Base-by-base conservation (phyloP, 2,888 invertebrate genomes). In the Dasypolia templi region DNA sequence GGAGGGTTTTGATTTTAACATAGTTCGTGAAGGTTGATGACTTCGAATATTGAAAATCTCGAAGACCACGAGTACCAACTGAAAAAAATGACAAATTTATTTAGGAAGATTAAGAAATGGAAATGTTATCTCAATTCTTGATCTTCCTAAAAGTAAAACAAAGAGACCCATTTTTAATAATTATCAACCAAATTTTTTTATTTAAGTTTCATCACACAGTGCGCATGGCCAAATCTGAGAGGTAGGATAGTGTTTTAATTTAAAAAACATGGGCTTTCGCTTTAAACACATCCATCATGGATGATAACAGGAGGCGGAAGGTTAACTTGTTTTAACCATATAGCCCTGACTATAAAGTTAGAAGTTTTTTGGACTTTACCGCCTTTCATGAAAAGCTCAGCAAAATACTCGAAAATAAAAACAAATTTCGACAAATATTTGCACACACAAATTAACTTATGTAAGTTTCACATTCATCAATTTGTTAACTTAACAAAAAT, bases 1-100 rank as follows among this genome's bases (percentile, higher is more conserved):
- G 7, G 32, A 46, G 26, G n/a, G 29, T 42, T 64, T 29, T 55
- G 35, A 44, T 67, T 74, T 49, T 59, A 68, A 29, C 55, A 35
- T 35, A 7, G 42, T 29, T 56, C 14, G 49, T 63, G 4, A 32
- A 26, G 26, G 42, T 29, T 22, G 6, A 29, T 58, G 7, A 14
- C 1, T 44, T 14, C n/a, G 42, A 53, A 39, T 61, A 51, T 29
- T 19, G 19, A 35, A 22, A n/a, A 29, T 22, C 1, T 32, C 29
- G 22, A 17, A 32, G 6, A 35, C 22, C 22, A 56, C 0, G 2
- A 22, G 22, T 5, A 56, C 2, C 4, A 12, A 32, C 22, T 22
- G 4, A 22, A 32, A 56, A 56, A 56, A 32, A 22, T 55, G 9
- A 19, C 4, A 56, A 19, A 19, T 29, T 3, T 9, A 19, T 9